Evolutionary conservation across 2,113 vertebrate genomes (phyloP).

Genomic region (Zapus hudsonius): DNA sequence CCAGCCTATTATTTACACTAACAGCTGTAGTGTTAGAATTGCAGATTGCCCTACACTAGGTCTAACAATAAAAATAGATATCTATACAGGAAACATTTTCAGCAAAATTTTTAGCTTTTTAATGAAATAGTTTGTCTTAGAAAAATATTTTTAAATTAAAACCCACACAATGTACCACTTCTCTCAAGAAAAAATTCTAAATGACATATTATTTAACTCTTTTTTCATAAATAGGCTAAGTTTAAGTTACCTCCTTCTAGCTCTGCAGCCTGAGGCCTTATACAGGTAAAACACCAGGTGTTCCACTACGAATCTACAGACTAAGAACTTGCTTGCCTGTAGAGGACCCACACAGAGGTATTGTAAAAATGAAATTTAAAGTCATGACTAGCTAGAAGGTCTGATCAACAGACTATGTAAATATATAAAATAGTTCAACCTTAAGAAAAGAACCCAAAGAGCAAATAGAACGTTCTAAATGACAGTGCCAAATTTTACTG

Average conservation of each 20-base stretch:
- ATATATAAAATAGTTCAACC: background rate
- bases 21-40: slow-evolving; percentile 2
- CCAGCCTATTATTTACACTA: background rate
- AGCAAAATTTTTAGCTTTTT: background rate
- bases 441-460: slow-evolving; percentile 9
- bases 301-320: background rate
- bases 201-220: background rate
- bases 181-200: background rate
- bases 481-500: slow-evolving; percentile 9
- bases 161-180: background rate
- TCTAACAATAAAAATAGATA: slow-evolving; percentile 9
- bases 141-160: slow-evolving; percentile 49
- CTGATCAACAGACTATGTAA: background rate
- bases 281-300: background rate
- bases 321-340: slow-evolving; percentile 2
- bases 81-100: background rate
- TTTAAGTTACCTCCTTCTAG: background rate
- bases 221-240: background rate
- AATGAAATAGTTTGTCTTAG: background rate
- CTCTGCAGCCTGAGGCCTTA: background rate
- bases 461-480: slow-evolving; percentile 49
- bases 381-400: background rate
- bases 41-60: background rate
- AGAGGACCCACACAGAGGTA: background rate
- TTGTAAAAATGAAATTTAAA: background rate